Evolutionary conservation across 2,797 vertebrate genomes (phyloP).

Genomic region (Esox masquinongy): DNA sequence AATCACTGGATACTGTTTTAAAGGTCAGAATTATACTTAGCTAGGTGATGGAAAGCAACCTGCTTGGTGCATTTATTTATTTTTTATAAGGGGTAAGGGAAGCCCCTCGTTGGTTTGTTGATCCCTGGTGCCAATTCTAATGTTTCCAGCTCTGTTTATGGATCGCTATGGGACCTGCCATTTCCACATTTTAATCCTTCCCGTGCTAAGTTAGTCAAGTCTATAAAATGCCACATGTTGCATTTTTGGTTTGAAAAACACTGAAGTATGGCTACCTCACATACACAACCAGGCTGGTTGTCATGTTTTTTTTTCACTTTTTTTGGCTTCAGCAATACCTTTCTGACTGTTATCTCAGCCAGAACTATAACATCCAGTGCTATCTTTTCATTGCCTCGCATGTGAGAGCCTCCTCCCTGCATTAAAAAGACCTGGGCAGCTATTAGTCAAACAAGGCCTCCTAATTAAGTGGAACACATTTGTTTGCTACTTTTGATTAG

Average conservation of each 20-base stretch:
- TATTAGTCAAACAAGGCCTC: slow-evolving; percentile 64
- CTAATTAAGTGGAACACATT: slow-evolving; percentile 68
- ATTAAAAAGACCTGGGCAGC: slow-evolving; percentile 57
- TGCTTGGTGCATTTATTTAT: slow-evolving; percentile 54
- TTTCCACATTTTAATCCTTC: slow-evolving; percentile 76
- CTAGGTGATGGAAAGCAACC: slow-evolving; percentile 59
- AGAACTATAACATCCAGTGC: slow-evolving; percentile 18
- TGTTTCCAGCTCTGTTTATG: slow-evolving; percentile 74
- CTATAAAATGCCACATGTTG: slow-evolving; percentile 79
- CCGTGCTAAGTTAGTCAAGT: slow-evolving; percentile 64
- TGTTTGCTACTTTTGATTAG: slow-evolving; percentile 63
- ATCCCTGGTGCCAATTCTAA: slow-evolving; percentile 73
- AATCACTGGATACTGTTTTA: slow-evolving; percentile 44
- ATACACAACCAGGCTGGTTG: slow-evolving; percentile 36
- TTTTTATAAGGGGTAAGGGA: slow-evolving; percentile 33
- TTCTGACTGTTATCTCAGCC: slow-evolving; percentile 10
- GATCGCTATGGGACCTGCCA: slow-evolving; percentile 71
- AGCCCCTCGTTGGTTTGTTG: slow-evolving; percentile 60
- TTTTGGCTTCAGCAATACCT: slow-evolving; percentile 16
- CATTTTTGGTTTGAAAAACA: slow-evolving; percentile 36
- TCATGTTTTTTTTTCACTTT: neutral
- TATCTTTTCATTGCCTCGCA: slow-evolving; percentile 44
- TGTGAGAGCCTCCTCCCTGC: slow-evolving; percentile 43
- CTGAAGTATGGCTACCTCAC: slow-evolving; percentile 68
- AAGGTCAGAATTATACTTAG: slow-evolving; percentile 38